These are phyloP conservation scores for Neostethus bicornis DNA, from an alignment of 2,797 vertebrate genomes.

Conservation along the genomic window DNA sequence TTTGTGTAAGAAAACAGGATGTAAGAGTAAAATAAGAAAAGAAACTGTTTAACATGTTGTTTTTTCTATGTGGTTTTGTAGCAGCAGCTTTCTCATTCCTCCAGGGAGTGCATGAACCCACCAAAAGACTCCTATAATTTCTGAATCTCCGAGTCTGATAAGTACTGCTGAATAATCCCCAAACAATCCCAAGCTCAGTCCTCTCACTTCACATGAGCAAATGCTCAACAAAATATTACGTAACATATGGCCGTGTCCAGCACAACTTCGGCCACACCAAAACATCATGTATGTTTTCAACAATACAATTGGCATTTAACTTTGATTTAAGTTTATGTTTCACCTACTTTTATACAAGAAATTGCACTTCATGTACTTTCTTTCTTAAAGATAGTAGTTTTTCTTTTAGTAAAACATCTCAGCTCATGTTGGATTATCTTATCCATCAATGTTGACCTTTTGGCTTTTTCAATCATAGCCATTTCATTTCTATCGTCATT, in stretches of 20 bases:
- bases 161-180: constrained; percentile 75
- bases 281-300: constrained; percentile 31
- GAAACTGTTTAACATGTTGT: constrained; percentile 19
- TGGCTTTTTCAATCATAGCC: no score
- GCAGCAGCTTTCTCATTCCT: constrained; percentile 51
- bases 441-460: no score
- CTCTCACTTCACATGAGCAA: constrained; percentile 70
- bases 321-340: constrained; percentile 28
- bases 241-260: constrained; percentile 41
- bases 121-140: constrained; percentile 57
- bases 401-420: no score
- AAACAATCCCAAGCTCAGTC: constrained; percentile 72
- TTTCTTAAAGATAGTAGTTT: no score
- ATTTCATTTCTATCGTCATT: no score
- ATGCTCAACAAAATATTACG: constrained; percentile 64
- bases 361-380: no score
- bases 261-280: constrained; percentile 3
- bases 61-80: constrained; percentile 24
- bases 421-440: no score
- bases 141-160: constrained; percentile 60
- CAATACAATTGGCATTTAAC: constrained; percentile 31
- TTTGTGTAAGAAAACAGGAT: neutral
- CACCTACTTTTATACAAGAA: no score
- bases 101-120: constrained; percentile 48
- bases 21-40: neutral